These are phyloP conservation scores for Calypte anna DNA, from an alignment of 2,113 vertebrate genomes.

Conservation along the genomic window DNA sequence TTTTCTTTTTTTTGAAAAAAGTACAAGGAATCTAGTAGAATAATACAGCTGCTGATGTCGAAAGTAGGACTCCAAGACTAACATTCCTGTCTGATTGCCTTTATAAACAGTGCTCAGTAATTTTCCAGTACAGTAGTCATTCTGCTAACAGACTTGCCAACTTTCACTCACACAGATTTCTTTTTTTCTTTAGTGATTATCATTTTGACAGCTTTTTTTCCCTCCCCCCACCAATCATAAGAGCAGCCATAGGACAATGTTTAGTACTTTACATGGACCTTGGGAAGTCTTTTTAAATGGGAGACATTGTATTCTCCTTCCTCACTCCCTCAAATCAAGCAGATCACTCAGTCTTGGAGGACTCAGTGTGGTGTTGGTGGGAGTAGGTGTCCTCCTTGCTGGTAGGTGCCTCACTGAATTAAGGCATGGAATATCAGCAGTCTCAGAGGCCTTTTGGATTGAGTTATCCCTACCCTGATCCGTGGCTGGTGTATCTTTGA, in stretches of 20 bases:
- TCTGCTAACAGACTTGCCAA: conserved; percentile 60
- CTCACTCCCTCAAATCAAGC: not conserved
- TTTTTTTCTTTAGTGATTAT: conserved; percentile 35
- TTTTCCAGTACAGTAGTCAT: conserved; percentile 80
- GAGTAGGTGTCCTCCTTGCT: not conserved
- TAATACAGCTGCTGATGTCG: conserved; percentile 74
- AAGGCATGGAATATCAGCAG: not conserved
- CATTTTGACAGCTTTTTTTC: conserved; percentile 24
- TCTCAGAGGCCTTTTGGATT: not conserved
- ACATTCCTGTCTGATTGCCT: conserved; percentile 76
- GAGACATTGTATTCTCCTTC: not conserved
- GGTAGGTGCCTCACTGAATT: not conserved
- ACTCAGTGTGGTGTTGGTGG: not conserved
- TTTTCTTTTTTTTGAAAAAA: conserved; percentile 8
- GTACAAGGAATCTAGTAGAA: conserved; percentile 70
- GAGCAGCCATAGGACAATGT: not conserved
- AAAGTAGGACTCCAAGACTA: conserved; percentile 75
- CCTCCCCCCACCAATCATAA: not conserved
- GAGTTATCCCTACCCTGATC: not conserved
- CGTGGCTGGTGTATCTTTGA: not conserved
- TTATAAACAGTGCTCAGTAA: conserved; percentile 71
- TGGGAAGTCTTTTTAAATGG: not conserved
- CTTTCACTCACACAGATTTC: conserved; percentile 56
- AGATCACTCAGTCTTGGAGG: not conserved
- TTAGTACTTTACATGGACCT: not conserved